phyloP scores from a whole-genome alignment of 1,140 invertebrate species.

The Lasaia peninsularis region DNA sequence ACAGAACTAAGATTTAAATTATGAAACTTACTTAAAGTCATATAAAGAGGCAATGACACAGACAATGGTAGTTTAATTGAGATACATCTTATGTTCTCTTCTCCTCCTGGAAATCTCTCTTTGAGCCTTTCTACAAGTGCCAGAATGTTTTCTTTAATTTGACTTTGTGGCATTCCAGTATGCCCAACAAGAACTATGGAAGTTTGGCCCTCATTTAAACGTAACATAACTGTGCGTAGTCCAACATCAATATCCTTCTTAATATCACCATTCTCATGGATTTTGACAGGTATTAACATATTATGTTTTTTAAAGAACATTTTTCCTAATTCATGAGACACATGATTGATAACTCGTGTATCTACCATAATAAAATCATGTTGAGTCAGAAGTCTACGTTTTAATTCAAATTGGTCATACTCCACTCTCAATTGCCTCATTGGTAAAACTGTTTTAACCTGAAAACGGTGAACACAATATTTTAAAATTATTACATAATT shows the following conservation, averaged over 20 bases:
- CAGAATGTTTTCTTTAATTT: slow-evolving; percentile 79
- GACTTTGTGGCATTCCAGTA: slow-evolving; percentile 71
- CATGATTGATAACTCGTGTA: slow-evolving; percentile 79
- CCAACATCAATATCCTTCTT: slow-evolving; percentile 78
- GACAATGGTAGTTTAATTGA: slow-evolving; percentile 78
- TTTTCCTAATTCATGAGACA: slow-evolving; percentile 80
- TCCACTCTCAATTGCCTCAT: slow-evolving; percentile 81
- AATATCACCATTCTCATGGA: slow-evolving; percentile 75
- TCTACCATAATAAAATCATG: slow-evolving; percentile 83
- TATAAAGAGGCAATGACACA: slow-evolving; percentile 79
- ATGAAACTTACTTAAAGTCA: slow-evolving; percentile 81
- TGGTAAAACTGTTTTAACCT: slow-evolving; percentile 75
- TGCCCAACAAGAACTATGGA: slow-evolving; percentile 79
- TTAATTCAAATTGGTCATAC: slow-evolving; percentile 82
- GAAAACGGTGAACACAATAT: slow-evolving; percentile 24
- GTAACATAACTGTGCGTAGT: slow-evolving; percentile 78
- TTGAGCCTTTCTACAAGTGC: slow-evolving; percentile 71
- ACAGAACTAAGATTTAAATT: slow-evolving; percentile 18
- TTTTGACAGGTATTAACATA: slow-evolving; percentile 78
- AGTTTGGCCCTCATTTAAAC: slow-evolving; percentile 77
- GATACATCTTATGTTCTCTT: slow-evolving; percentile 80
- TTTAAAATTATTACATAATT: too few relatives aligned
- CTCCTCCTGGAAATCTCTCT: slow-evolving; percentile 80
- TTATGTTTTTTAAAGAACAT: slow-evolving; percentile 80
- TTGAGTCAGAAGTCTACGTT: slow-evolving; percentile 78